A percentile compares a stretch with the other conserved stretches of the same genome.
Evolutionary conservation across 2,797 vertebrate species (phyloP).

Genomic region (Crenichthys baileyi): DNA sequence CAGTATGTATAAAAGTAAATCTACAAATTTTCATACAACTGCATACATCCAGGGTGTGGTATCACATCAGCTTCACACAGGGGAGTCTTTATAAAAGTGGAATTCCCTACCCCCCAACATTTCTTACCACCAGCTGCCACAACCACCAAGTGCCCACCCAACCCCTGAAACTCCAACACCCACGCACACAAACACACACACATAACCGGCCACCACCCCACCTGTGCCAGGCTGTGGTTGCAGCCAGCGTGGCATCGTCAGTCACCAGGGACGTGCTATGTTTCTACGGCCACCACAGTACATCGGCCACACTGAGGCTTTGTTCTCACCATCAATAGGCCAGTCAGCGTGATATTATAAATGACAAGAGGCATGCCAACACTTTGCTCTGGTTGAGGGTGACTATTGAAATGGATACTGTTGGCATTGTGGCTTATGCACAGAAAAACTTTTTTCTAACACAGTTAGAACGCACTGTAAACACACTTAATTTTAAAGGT

Average conservation of each 20-base stretch:
- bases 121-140: conserved; percentile 72
- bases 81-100: conserved; percentile 68
- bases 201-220: not conserved
- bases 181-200: conserved; percentile 2
- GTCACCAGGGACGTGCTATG: conserved; percentile 71
- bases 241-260: conserved; percentile 73
- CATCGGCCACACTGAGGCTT: conserved; percentile 74
- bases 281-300: conserved; percentile 68
- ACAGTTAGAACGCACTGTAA: not conserved
- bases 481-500: not conserved
- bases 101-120: conserved; percentile 14
- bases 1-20: conserved; percentile 3
- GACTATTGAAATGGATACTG: conserved; percentile 59
- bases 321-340: conserved; percentile 72
- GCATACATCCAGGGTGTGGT: conserved; percentile 64
- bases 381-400: conserved; percentile 49
- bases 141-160: conserved; percentile 66
- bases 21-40: not conserved
- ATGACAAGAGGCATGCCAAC: conserved; percentile 62
- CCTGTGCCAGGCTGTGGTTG: conserved; percentile 68
- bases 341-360: conserved; percentile 76
- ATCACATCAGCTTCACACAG: conserved; percentile 54
- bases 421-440: conserved; percentile 29
- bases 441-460: conserved; percentile 24
- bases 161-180: conserved; percentile 23